phyloP scores from a whole-genome alignment of 2,888 invertebrate genomes.

The Epicampocera succincta region DNA sequence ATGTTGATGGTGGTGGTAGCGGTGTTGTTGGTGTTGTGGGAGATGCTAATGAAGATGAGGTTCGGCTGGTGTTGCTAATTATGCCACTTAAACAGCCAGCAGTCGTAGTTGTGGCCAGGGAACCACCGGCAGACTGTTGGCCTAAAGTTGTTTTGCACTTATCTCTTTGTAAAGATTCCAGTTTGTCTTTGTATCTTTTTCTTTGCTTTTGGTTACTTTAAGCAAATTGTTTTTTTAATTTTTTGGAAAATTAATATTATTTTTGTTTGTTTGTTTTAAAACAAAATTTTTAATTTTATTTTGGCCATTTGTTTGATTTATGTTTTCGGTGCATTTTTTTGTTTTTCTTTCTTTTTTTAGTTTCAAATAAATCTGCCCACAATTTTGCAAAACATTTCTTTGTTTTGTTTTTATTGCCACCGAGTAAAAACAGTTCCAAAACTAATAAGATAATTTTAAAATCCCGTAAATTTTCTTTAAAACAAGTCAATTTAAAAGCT shows the following conservation, averaged over 20 bases:
- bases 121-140: slow-evolving; percentile 64
- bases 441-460: background rate
- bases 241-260: background rate
- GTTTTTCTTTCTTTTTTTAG: too few species aligned
- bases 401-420: background rate
- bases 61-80: slow-evolving; percentile 36
- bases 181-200: slow-evolving; percentile 59
- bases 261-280: slow-evolving; percentile 22
- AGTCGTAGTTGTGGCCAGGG: slow-evolving; percentile 53
- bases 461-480: background rate
- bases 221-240: slow-evolving; percentile 52
- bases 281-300: slow-evolving; percentile 65
- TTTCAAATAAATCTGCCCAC: slow-evolving; percentile 13
- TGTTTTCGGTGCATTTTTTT: background rate
- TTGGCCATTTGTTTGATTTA: slow-evolving; percentile 66
- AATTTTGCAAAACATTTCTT: slow-evolving; percentile 20
- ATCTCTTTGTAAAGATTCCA: slow-evolving; percentile 59
- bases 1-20: slow-evolving; percentile 34
- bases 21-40: slow-evolving; percentile 41
- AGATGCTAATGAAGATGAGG: slow-evolving; percentile 40
- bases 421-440: background rate
- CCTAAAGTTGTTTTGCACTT: slow-evolving; percentile 49
- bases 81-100: slow-evolving; percentile 50
- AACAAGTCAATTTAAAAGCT: background rate
- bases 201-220: too few species aligned